phyloP scores from a whole-genome alignment of 2,888 invertebrate genomes.

The Congeria kusceri region DNA sequence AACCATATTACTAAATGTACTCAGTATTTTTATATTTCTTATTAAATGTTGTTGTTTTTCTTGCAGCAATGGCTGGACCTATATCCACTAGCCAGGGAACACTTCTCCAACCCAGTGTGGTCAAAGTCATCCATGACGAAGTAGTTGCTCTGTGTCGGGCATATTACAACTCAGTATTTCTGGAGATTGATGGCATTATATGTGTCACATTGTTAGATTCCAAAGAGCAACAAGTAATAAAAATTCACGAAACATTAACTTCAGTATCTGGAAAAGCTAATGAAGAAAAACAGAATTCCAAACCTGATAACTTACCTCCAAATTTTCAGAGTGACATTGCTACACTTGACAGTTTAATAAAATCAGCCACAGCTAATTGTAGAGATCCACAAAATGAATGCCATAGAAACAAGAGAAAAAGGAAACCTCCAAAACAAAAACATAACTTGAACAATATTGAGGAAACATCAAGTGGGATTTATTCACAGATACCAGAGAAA shows the following conservation, averaged over 20 bases:
- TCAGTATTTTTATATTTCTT: no score
- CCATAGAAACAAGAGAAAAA: constrained; percentile 38
- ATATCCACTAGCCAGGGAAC: constrained; percentile 23
- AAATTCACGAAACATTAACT: constrained; percentile 67
- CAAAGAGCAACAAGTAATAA: constrained; percentile 68
- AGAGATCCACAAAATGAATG: not conserved
- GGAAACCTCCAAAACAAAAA: constrained; percentile 33
- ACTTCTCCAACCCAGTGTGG: constrained; percentile 34
- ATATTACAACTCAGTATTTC: constrained; percentile 46
- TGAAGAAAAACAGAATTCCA: constrained; percentile 8
- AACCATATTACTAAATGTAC: no score
- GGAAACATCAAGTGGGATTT: not conserved
- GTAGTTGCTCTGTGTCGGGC: constrained; percentile 64
- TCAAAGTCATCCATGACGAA: constrained; percentile 56
- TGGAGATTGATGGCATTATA: constrained; percentile 71
- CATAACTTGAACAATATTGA: not conserved
- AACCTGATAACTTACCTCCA: not conserved
- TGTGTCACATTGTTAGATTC: constrained; percentile 65
- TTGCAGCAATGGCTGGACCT: no score
- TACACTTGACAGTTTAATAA: constrained; percentile 41
- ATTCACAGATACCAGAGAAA: not conserved
- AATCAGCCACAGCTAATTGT: constrained; percentile 30
- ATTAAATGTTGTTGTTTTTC: no score
- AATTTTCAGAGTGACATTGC: constrained; percentile 43
- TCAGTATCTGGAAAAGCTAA: constrained; percentile 29